Evolutionary conservation across 2,113 vertebrate genomes (phyloP).

Genomic region (Pelmatolapia mariae): DNA sequence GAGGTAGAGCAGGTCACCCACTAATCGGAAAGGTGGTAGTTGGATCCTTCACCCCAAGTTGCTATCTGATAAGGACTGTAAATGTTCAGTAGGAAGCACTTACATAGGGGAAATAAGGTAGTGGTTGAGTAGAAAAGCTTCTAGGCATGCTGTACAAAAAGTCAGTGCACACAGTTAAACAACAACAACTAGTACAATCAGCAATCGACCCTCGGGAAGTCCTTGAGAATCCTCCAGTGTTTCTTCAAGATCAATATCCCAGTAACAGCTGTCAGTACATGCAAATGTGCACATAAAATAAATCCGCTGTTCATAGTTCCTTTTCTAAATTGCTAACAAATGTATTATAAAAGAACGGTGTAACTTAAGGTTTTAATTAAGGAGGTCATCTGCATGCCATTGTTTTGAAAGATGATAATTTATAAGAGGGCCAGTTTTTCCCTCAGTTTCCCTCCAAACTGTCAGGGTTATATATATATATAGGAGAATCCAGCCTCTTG

Average conservation of each 20-base stretch:
- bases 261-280: not conserved
- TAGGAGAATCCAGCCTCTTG: not conserved
- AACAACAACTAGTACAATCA: not conserved
- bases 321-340: not conserved
- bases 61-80: not conserved
- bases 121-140: not conserved
- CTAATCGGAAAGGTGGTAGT: not conserved
- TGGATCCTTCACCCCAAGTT: not conserved
- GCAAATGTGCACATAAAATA: not conserved
- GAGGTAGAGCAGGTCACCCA: not conserved
- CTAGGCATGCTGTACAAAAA: not conserved
- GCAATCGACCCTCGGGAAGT: not conserved
- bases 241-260: not conserved
- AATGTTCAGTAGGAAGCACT: not conserved
- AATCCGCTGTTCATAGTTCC: not conserved
- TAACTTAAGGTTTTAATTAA: not conserved
- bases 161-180: not conserved
- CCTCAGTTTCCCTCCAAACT: not conserved
- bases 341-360: not conserved
- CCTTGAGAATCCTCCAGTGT: not conserved
- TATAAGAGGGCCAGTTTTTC: not conserved
- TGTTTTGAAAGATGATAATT: not conserved
- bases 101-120: not conserved
- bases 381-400: not conserved
- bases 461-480: not conserved